Evolutionary conservation across 30 jellyfish, hydroid and myxozoan species (phyloP).

Genomic region (Pelagia noctiluca): DNA sequence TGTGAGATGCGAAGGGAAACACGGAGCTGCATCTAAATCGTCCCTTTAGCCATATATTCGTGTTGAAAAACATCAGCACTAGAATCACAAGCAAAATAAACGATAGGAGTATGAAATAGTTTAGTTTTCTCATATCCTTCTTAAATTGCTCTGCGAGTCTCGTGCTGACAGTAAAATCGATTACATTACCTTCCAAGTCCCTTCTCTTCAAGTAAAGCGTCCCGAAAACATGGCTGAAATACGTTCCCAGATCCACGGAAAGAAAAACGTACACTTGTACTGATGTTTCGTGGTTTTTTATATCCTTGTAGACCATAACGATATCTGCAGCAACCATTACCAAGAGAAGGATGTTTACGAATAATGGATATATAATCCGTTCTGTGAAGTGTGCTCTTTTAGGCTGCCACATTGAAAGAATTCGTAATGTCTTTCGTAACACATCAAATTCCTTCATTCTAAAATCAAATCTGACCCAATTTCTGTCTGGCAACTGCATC

Average conservation of each 20-base stretch:
- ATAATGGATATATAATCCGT: slow-evolving; percentile 5
- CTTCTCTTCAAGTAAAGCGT: slow-evolving; percentile 14
- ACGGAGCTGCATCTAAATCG: not conserved
- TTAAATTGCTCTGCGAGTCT: not conserved
- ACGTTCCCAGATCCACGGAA: slow-evolving; percentile 23
- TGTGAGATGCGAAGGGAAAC: not conserved
- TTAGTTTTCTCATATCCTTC: not conserved
- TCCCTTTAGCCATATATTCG: slow-evolving; percentile 4
- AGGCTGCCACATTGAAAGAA: slow-evolving; percentile 13
- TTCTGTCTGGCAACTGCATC: too few species aligned
- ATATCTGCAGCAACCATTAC: slow-evolving; percentile 10
- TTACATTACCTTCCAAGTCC: slow-evolving; percentile 25
- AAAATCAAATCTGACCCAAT: not conserved
- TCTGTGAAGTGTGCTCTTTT: slow-evolving; percentile 5
- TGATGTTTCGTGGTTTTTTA: not conserved
- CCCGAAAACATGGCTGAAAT: slow-evolving; percentile 33
- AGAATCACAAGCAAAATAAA: not conserved
- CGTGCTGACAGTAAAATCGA: not conserved
- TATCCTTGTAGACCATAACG: not conserved
- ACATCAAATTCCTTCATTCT: not conserved
- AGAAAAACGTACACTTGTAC: not conserved
- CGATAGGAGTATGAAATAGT: not conserved
- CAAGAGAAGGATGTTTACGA: slow-evolving; percentile 23
- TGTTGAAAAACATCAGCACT: slow-evolving; percentile 4
- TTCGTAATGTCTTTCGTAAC: not conserved